phyloP scores from a whole-genome alignment of 2,888 invertebrate genomes.

The Nemurella pictetii region DNA sequence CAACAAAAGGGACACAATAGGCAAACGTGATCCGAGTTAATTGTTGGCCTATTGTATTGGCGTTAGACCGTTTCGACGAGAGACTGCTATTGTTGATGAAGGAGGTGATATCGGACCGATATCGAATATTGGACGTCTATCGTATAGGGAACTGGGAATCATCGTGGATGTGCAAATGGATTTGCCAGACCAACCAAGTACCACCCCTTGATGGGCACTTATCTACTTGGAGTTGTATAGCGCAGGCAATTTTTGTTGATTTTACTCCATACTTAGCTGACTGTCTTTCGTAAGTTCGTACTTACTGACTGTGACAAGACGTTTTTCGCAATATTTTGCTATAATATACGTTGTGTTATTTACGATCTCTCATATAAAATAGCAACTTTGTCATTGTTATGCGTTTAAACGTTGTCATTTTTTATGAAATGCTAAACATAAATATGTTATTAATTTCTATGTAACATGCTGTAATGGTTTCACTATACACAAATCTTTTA shows the following conservation, averaged over 20 bases:
- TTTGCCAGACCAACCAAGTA: no score
- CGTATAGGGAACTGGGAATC: neutral
- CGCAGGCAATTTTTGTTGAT: no score
- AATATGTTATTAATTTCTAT: neutral
- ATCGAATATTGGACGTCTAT: neutral
- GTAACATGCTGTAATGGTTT: constrained; percentile 7
- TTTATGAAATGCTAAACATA: neutral
- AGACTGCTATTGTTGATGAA: neutral
- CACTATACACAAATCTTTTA: constrained; percentile 6
- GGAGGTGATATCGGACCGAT: neutral
- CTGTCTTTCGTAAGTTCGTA: no score
- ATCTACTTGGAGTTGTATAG: no score
- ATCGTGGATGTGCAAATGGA: neutral
- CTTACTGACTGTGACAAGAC: neutral
- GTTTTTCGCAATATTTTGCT: neutral
- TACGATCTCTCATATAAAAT: neutral
- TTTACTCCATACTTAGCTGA: no score
- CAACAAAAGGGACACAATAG: constrained; percentile 20
- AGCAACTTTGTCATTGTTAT: neutral
- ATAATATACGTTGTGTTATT: neutral
- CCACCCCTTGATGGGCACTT: no score
- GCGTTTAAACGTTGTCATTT: neutral
- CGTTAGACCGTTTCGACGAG: neutral
- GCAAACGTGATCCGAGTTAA: constrained; percentile 13
- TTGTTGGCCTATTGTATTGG: constrained; percentile 2